phyloP scores from a whole-genome alignment of 2,797 vertebrate species.

The Sebastes minor region DNA sequence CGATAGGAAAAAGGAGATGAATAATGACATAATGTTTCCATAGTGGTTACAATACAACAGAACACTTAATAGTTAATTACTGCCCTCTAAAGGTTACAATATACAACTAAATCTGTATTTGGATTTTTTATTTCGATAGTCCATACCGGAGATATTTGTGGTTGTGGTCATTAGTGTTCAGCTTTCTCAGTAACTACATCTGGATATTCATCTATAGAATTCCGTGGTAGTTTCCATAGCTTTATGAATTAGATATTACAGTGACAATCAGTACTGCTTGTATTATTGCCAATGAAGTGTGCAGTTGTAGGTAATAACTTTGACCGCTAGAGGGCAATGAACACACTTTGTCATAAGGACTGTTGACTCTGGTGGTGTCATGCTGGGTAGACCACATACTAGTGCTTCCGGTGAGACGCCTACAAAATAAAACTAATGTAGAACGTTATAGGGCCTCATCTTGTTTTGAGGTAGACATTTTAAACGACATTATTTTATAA shows the following conservation, averaged over 20 bases:
- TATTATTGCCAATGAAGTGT: background rate
- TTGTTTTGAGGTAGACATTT: no score
- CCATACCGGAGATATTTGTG: background rate
- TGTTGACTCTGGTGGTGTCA: background rate
- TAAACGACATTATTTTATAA: no score
- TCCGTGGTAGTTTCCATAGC: background rate
- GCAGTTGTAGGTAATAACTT: background rate
- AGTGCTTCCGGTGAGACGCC: background rate
- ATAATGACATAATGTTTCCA: background rate
- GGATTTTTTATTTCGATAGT: background rate
- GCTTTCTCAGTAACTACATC: background rate
- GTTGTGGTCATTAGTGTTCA: background rate
- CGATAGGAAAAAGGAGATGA: background rate
- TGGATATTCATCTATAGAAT: background rate
- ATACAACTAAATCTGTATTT: background rate
- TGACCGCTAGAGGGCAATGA: background rate
- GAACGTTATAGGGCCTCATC: no score
- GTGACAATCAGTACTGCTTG: background rate
- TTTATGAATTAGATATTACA: background rate
- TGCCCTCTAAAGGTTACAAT: background rate
- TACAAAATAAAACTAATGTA: conserved; percentile 4
- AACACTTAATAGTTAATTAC: no score
- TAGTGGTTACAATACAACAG: background rate
- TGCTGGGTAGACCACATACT: background rate
- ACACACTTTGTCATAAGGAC: background rate